Evolutionary conservation across 1,140 invertebrate species (phyloP).

Genomic region (Bursaphelenchus mucronatus): DNA sequence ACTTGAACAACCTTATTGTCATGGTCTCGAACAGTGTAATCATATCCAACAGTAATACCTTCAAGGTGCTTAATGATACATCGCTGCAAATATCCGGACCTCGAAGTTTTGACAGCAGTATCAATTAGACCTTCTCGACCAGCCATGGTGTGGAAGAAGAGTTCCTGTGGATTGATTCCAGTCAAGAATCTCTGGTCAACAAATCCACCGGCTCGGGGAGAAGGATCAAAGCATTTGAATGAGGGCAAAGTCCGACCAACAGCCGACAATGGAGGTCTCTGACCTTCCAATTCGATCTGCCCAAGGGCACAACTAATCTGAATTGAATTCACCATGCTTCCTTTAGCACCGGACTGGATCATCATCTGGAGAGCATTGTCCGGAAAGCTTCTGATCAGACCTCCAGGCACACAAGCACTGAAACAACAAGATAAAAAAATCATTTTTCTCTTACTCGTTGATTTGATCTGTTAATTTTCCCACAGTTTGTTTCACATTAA

Average conservation of each 20-base stretch:
- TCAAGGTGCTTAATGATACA: constrained; percentile 97
- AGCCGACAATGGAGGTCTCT: constrained; percentile 86
- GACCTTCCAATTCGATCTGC: constrained; percentile 97
- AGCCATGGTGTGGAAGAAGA: constrained; percentile 99
- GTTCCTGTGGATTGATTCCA: constrained; percentile 92
- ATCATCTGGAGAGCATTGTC: constrained; percentile 92
- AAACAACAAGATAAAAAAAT: constrained; percentile 29
- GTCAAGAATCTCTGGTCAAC: constrained; percentile 92
- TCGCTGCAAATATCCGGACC: constrained; percentile 93
- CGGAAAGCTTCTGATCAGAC: constrained; percentile 79
- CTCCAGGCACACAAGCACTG: constrained; percentile 73
- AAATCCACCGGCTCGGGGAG: constrained; percentile 89
- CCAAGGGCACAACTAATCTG: constrained; percentile 86
- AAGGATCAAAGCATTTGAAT: constrained; percentile 81
- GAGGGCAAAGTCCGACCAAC: constrained; percentile 86
- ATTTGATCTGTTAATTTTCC: constrained; percentile 83
- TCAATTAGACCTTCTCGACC: constrained; percentile 81
- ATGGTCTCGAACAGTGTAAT: constrained; percentile 86
- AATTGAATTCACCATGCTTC: constrained; percentile 70
- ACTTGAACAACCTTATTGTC: constrained; percentile 87
- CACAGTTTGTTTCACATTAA: constrained; percentile 76
- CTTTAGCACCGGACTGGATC: constrained; percentile 96
- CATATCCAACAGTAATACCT: constrained; percentile 76
- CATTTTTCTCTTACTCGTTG: constrained; percentile 68
- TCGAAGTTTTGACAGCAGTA: constrained; percentile 79